These are phyloP conservation scores for Psophia crepitans DNA, from an alignment of 2,113 vertebrate genomes.

Conservation along the genomic window DNA sequence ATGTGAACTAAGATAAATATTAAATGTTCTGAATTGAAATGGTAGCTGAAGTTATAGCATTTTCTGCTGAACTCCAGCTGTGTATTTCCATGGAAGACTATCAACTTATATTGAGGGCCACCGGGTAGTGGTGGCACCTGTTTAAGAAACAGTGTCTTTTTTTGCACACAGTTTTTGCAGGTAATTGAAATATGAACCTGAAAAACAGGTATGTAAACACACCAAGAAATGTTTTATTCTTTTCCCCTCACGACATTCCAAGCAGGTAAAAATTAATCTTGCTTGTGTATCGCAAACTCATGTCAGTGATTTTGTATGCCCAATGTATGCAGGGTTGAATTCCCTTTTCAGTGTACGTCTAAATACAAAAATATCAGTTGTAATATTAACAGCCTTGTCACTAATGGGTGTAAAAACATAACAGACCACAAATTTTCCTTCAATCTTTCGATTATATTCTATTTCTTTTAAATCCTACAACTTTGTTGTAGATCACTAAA, in stretches of 20 bases:
- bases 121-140: neutral
- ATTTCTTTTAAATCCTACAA: neutral
- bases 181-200: neutral
- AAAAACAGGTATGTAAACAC: neutral
- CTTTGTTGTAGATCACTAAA: neutral
- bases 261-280: neutral
- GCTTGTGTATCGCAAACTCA: neutral
- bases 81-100: neutral
- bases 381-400: neutral
- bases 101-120: too few species aligned
- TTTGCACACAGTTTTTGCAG: neutral
- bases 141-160: neutral
- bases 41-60: neutral
- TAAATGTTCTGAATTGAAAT: neutral
- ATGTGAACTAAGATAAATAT: neutral
- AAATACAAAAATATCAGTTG: neutral
- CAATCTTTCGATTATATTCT: neutral
- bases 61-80: neutral
- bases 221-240: neutral
- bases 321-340: neutral
- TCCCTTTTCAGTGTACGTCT: neutral
- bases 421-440: neutral
- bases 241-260: neutral
- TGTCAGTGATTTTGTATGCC: neutral
- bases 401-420: neutral